phyloP scores from a whole-genome alignment of 2,797 vertebrate genomes.

The Semotilus atromaculatus region DNA sequence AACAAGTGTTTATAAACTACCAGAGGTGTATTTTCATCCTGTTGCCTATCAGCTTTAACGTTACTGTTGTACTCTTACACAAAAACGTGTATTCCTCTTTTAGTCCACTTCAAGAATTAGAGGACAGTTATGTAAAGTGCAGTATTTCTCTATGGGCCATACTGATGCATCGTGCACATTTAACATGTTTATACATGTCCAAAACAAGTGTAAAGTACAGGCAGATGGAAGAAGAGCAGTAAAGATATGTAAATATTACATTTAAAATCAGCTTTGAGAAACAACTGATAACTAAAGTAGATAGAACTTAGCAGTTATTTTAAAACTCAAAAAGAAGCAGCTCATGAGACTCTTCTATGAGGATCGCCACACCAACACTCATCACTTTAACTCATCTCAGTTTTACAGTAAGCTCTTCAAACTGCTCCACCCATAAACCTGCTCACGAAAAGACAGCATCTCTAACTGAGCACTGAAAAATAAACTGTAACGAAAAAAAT shows the following conservation, averaged over 20 bases:
- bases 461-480: not conserved
- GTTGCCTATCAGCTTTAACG: not conserved
- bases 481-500: not conserved
- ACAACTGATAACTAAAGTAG: not conserved
- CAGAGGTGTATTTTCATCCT: not conserved
- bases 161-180: conserved; percentile 53
- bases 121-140: not conserved
- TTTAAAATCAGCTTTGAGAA: not conserved
- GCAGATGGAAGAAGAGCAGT: conserved; percentile 62
- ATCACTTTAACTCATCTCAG: conserved; percentile 6
- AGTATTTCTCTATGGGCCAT: conserved; percentile 27
- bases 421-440: conserved; percentile 10
- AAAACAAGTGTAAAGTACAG: conserved; percentile 38
- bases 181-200: conserved; percentile 72
- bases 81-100: conserved; percentile 5
- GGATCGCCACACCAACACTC: conserved; percentile 6
- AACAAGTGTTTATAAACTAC: not conserved
- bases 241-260: conserved; percentile 28
- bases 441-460: not conserved
- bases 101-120: not conserved
- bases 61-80: not conserved
- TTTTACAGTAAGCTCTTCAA: conserved; percentile 19
- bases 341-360: not conserved
- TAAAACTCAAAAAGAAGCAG: not conserved
- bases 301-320: not conserved